Evolutionary conservation across 2,113 vertebrate species (phyloP).

Genomic region (Elephas maximus): DNA sequence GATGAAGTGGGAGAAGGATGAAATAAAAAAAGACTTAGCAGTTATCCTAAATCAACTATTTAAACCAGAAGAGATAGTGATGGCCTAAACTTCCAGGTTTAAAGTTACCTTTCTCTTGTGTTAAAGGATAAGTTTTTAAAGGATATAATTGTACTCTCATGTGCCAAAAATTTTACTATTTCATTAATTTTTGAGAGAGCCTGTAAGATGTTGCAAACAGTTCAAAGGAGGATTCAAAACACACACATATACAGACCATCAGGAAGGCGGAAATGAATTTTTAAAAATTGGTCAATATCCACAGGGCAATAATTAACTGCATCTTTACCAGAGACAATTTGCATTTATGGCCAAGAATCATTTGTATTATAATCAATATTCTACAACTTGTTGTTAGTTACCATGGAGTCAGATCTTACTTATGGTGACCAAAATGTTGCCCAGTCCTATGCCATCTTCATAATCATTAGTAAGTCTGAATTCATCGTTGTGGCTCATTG

Average conservation of each 20-base stretch:
- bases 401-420: neutral
- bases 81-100: neutral
- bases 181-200: neutral
- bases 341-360: neutral
- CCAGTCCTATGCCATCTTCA: neutral
- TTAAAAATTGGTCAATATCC: neutral
- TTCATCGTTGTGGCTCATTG: neutral
- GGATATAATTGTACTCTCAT: neutral
- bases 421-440: neutral
- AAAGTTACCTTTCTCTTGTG: neutral
- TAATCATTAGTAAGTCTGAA: neutral
- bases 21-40: neutral
- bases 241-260: neutral
- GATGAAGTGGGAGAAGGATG: too few relatives aligned
- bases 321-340: neutral
- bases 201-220: neutral
- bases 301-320: neutral
- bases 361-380: neutral
- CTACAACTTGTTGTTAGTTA: neutral
- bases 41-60: neutral
- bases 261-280: constrained; percentile 6
- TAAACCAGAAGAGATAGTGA: neutral
- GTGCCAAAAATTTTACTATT: constrained; percentile 5
- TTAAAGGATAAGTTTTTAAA: neutral
- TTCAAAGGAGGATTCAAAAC: constrained; percentile 21